phyloP scores from a whole-genome alignment of 2,113 vertebrate genomes.

The Poeciliopsis occidentalis region DNA sequence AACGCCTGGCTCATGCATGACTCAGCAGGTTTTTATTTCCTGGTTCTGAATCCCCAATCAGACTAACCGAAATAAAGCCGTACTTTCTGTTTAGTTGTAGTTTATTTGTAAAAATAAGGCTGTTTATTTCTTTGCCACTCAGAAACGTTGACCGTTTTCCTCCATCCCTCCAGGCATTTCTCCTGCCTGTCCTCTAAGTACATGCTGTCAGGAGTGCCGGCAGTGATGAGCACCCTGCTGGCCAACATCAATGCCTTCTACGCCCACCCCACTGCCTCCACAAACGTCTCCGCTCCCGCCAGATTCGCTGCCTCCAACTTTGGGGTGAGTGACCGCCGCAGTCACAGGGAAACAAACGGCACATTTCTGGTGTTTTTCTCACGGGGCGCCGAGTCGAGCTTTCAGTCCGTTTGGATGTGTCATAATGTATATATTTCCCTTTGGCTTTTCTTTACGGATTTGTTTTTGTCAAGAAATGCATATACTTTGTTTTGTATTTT shows the following conservation, averaged over 20 bases:
- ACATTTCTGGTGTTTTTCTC: neutral
- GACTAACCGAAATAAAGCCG: neutral
- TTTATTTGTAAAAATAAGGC: neutral
- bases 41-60: neutral
- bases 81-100: neutral
- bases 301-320: conserved; percentile 98
- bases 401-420: neutral
- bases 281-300: conserved; percentile 92
- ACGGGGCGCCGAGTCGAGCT: too few species aligned
- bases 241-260: conserved; percentile 99
- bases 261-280: conserved; percentile 93
- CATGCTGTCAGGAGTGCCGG: conserved; percentile 94
- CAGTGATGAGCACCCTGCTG: conserved; percentile 97
- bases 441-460: too few species aligned
- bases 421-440: too few species aligned
- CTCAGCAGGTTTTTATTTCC: neutral
- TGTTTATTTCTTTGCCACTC: neutral
- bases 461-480: too few species aligned
- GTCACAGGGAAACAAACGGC: neutral
- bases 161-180: conserved; percentile 86
- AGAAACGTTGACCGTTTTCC: neutral
- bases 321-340: conserved; percentile 82
- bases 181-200: conserved; percentile 98
- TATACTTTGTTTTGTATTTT: too few species aligned
- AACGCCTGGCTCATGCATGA: neutral